Base-by-base conservation (phyloP, 2,113 vertebrate species). In the Notiomystis cincta region DNA sequence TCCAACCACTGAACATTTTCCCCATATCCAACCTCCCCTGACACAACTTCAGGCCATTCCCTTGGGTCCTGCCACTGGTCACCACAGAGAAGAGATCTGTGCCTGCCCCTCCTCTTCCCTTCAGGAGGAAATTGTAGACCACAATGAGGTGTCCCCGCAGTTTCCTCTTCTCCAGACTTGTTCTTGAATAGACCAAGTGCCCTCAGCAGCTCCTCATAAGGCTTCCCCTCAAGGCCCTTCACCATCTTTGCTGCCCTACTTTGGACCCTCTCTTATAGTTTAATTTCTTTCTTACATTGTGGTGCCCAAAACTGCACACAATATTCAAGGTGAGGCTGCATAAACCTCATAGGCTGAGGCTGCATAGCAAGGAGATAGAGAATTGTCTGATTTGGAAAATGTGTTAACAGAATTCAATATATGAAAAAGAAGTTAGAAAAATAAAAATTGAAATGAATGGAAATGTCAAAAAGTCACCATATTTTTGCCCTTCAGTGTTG, bases 201-300 rank as follows among this genome's bases (percentile, higher is more conserved):
- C 31, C 27, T 37, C 37, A 76, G 25, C 21, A 14, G 16, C 5
- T 67, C 11, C 11, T 37, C 37, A 15, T 4, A 10, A 0, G 1
- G 21, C 31, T 77, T 51, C 31, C 7, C 17, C 14, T 58, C 45
- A 17, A 76, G 25, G 18, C 17, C 21, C 61, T 67, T 37, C 25
- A 31, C 7, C 11, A 25, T 35, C 44, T 66, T 77, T 31, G 3
- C 25, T 50, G 9, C 37, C 27, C 7, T 67, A 17, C 6, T 31
- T 58, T 44, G 31, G 31, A 31, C 1, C 0, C 7, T 31, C 6
- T 22, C 9, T 15, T 58, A 31, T 9, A 44, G 9, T 42, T 31
- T 11, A 31, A 42, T 31, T 7, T 6, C 20, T 47, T 73, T 48
- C n/a, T 31, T 37, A 35, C 5, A 27, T 15, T 58, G 14, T 65